Percentiles rank a stretch among this genome's conserved stretches.
Conservation (phyloP, 2,888 invertebrate species). For the Agrypnus murinus region DNA sequence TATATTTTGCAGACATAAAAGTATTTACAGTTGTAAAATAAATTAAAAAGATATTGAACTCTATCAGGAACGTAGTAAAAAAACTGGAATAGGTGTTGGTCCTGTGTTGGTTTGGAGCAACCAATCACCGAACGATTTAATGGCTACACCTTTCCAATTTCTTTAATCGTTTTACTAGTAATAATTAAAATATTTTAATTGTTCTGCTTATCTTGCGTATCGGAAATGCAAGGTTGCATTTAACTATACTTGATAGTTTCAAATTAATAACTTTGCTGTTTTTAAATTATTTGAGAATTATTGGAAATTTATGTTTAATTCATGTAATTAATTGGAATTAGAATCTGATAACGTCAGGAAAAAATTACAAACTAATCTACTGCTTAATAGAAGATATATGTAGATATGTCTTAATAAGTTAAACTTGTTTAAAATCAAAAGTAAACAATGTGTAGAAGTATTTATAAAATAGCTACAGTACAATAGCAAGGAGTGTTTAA, state of each 20-base stretch:
- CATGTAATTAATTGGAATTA: no score
- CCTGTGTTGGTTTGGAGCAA: neutral
- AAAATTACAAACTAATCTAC: no score
- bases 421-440: no score
- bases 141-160: slow-evolving; percentile 29
- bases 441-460: neutral
- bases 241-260: neutral
- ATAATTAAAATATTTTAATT: neutral
- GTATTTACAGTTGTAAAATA: slow-evolving; percentile 6
- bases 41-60: slow-evolving; percentile 18
- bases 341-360: no score
- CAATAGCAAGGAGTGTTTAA: slow-evolving; percentile 9
- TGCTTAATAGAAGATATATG: no score
- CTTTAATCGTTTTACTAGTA: neutral
- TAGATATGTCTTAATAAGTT: no score
- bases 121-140: slow-evolving; percentile 1
- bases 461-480: slow-evolving; percentile 8
- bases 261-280: neutral
- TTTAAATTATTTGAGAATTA: no score
- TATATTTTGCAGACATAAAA: neutral
- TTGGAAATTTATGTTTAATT: no score
- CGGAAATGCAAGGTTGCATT: neutral
- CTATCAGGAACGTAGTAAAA: neutral
- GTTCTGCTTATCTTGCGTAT: neutral
- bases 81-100: slow-evolving; percentile 21